These are phyloP conservation scores for Nyctibius bracteatus DNA, from an alignment of 2,113 vertebrate genomes.

Conservation along the genomic window DNA sequence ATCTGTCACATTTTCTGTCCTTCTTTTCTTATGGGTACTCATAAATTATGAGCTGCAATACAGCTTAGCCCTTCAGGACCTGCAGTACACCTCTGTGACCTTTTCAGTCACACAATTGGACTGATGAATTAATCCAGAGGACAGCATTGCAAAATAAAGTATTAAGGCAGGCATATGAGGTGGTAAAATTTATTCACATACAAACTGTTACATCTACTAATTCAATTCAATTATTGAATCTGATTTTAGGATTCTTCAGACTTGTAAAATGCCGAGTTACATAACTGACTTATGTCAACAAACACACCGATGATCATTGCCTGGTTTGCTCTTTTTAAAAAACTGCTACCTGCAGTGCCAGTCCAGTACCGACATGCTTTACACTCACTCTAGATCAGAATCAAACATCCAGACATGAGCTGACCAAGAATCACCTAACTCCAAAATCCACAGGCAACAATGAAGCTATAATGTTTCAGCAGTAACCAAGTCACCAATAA, in stretches of 20 bases:
- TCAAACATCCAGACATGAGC: not conserved
- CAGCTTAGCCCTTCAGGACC: not conserved
- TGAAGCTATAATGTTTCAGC: rapidly evolving
- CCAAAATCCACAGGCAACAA: not conserved
- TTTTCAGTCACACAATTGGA: not conserved
- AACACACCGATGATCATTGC: not conserved
- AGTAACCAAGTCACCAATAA: not conserved
- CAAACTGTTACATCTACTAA: not conserved
- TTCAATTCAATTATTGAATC: not conserved
- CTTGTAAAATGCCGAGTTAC: not conserved
- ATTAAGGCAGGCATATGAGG: not conserved
- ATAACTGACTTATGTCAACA: rapidly evolving
- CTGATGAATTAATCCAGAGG: not conserved
- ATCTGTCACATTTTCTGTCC: not conserved
- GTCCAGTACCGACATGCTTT: not conserved
- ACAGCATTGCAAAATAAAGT: not conserved
- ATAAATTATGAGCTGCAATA: not conserved
- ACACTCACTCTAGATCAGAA: not conserved
- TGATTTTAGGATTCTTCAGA: not conserved
- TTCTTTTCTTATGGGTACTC: not conserved
- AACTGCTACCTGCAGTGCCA: not conserved
- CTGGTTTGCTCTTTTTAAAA: not conserved
- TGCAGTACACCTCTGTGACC: not conserved
- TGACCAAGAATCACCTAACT: not conserved
- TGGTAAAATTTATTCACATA: not conserved